These are phyloP conservation scores for Cynopterus sphinx DNA, from an alignment of 2,797 vertebrate genomes.

Conservation along the genomic window DNA sequence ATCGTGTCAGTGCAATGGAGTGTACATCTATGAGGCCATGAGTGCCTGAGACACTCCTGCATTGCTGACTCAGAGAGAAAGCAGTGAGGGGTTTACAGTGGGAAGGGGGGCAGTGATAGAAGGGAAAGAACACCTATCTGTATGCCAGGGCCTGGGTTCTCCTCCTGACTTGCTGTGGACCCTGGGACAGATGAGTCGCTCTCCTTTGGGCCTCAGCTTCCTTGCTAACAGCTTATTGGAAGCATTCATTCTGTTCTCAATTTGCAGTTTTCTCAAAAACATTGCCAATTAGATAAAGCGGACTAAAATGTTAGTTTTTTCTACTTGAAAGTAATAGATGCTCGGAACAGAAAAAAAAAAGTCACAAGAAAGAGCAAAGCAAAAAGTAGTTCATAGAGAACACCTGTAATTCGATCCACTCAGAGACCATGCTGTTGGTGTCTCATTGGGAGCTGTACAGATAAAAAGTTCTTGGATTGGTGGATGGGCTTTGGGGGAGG, in stretches of 20 bases:
- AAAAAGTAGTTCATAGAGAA: background rate
- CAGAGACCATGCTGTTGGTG: background rate
- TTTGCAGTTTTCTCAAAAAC: conserved; percentile 16
- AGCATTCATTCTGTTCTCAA: background rate
- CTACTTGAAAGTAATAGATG: background rate
- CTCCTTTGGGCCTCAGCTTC: background rate
- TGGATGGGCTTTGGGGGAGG: background rate
- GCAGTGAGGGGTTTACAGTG: background rate
- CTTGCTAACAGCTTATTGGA: background rate
- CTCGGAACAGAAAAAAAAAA: background rate
- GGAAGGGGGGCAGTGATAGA: no score
- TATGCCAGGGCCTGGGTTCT: background rate
- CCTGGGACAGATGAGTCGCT: background rate
- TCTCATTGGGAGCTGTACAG: background rate
- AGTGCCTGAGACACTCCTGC: background rate
- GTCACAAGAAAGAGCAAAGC: background rate
- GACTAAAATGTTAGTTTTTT: conserved; percentile 24
- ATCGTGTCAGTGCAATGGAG: background rate
- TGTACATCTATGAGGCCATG: background rate
- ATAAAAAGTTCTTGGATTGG: background rate
- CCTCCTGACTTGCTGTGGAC: background rate
- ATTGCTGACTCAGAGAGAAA: background rate
- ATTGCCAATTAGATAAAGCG: conserved; percentile 21
- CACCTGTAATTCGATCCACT: background rate
- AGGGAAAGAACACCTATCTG: background rate